phyloP scores from a whole-genome alignment of 2,797 vertebrate species.

The Chlorospingus flavigularis region DNA sequence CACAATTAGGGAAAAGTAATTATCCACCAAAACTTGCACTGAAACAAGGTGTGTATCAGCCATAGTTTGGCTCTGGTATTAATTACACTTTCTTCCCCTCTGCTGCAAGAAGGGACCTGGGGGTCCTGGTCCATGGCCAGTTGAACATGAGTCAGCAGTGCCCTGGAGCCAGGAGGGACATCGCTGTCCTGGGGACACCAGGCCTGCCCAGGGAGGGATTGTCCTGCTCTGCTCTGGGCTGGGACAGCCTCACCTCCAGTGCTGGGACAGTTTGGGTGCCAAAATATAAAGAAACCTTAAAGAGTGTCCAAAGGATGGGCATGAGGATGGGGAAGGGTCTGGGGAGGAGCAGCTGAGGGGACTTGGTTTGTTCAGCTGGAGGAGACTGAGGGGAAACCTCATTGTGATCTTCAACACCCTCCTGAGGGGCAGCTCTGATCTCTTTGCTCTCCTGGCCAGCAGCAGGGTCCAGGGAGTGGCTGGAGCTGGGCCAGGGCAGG shows the following conservation, averaged over 20 bases:
- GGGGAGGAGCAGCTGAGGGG: neutral
- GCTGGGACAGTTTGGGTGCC: neutral
- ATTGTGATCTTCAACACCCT: neutral
- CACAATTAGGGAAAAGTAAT: neutral
- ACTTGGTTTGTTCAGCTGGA: neutral
- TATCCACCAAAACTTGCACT: neutral
- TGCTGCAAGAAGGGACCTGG: neutral
- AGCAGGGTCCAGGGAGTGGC: fast-evolving
- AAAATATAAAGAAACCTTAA: neutral
- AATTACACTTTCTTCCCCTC: neutral
- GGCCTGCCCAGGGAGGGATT: neutral
- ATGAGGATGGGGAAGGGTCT: neutral
- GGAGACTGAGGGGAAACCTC: neutral
- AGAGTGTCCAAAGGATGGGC: neutral
- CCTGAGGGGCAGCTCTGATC: neutral
- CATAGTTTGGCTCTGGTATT: neutral
- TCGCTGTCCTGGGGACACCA: neutral
- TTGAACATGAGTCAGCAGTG: fast-evolving
- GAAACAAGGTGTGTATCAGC: neutral
- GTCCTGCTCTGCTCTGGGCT: neutral
- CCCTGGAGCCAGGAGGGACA: neutral
- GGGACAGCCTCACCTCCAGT: neutral
- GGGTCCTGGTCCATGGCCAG: too few species aligned
- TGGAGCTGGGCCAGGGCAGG: neutral
- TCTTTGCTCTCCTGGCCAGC: neutral